Percentiles rank a stretch among this genome's conserved stretches.
Evolutionary conservation across 1,140 invertebrate genomes (phyloP).

Genomic region (Cydia amplana): DNA sequence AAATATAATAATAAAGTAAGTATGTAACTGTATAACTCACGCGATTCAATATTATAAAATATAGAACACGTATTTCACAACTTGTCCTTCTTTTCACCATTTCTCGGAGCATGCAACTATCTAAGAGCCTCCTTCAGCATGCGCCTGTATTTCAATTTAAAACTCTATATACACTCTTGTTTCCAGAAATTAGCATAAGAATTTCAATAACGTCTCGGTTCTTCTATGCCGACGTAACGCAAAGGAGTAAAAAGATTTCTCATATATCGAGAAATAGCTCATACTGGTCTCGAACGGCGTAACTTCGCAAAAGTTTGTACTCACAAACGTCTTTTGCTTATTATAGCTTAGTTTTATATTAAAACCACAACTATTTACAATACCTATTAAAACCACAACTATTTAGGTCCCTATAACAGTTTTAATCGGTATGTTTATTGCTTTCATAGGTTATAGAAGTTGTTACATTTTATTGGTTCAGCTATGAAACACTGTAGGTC

Average conservation of each 20-base stretch:
- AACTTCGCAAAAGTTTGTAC: background rate
- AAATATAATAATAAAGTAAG: too few species aligned
- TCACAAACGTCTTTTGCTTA: background rate
- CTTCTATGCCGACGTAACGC: conserved; percentile 5
- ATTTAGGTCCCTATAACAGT: too few species aligned
- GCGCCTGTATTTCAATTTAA: conserved; percentile 28
- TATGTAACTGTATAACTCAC: too few species aligned
- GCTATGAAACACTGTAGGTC: too few species aligned
- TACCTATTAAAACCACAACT: too few species aligned
- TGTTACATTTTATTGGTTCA: too few species aligned
- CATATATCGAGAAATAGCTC: conserved; percentile 23
- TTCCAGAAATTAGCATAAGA: conserved; percentile 27
- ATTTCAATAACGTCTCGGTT: conserved; percentile 30
- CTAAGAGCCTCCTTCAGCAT: background rate
- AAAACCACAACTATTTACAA: too few species aligned
- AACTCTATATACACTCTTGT: conserved; percentile 22
- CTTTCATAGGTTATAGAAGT: too few species aligned
- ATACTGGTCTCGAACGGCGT: background rate
- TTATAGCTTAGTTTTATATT: background rate
- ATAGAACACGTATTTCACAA: background rate
- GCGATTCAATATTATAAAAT: background rate
- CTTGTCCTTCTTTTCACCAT: background rate
- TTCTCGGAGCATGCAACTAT: background rate
- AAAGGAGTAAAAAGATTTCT: conserved; percentile 31
- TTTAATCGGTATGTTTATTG: too few species aligned